Percentiles rank a stretch among this genome's conserved stretches.
Conservation (phyloP, 1,140 invertebrate genomes). For the Tribolium castaneum region DNA sequence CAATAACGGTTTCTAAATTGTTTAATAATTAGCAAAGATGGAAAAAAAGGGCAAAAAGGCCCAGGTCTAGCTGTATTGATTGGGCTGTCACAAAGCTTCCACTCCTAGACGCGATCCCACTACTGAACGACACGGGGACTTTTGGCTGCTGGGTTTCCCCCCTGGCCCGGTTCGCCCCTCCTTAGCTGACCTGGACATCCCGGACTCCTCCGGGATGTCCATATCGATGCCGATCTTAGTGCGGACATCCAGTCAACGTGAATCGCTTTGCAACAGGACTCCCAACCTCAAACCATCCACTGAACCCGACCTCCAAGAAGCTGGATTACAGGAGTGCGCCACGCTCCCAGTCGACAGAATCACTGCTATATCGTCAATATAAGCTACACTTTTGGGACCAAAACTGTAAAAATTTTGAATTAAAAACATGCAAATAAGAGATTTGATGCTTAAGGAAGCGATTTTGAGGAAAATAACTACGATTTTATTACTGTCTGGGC, state of each 20-base stretch:
- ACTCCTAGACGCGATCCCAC: constrained; percentile 98
- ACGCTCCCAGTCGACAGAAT: constrained; percentile 79
- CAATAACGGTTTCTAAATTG: too few species aligned
- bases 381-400: neutral
- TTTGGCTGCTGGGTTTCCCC: constrained; percentile 97
- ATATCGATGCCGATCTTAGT: constrained; percentile 93
- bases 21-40: constrained; percentile 67
- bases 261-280: constrained; percentile 73
- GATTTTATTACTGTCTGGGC: neutral
- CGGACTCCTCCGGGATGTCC: constrained; percentile 82
- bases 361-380: neutral
- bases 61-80: constrained; percentile 86
- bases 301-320: constrained; percentile 87
- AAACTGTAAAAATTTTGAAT: neutral
- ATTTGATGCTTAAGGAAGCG: neutral
- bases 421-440: neutral
- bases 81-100: constrained; percentile 82
- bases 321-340: constrained; percentile 94
- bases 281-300: constrained; percentile 90
- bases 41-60: constrained; percentile 71
- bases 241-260: constrained; percentile 73
- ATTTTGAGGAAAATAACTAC: neutral
- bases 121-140: constrained; percentile 96
- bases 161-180: constrained; percentile 96
- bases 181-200: constrained; percentile 87